A percentile compares a stretch with the other conserved stretches of the same genome.
phyloP scores from a whole-genome alignment of 2,797 vertebrate species.

The Agapornis canus region DNA sequence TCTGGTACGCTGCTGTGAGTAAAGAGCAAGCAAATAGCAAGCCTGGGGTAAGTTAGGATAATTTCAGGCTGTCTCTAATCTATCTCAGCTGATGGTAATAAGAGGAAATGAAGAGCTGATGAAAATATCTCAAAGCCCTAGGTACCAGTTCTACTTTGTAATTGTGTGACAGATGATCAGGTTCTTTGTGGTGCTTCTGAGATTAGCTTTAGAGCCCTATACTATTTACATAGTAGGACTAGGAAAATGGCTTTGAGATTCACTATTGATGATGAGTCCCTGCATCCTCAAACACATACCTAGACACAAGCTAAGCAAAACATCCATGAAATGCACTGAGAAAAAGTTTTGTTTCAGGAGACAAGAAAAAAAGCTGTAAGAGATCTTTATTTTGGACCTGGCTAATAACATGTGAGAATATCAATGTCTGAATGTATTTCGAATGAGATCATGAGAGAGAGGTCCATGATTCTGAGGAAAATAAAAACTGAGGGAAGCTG shows the following conservation, averaged over 20 bases:
- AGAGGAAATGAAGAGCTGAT: background rate
- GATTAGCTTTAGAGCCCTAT: background rate
- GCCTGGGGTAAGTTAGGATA: background rate
- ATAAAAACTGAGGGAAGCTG: conserved; percentile 8
- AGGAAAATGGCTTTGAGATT: background rate
- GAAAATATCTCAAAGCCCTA: background rate
- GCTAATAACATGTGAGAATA: conserved; percentile 13
- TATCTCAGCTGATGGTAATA: background rate
- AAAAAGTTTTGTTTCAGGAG: background rate
- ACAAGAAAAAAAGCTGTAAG: background rate
- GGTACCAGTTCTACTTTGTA: background rate
- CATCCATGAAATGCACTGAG: background rate
- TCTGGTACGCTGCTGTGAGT: fast-evolving
- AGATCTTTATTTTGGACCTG: background rate
- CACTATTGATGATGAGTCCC: background rate
- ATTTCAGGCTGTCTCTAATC: background rate
- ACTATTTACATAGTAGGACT: background rate
- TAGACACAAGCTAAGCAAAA: background rate
- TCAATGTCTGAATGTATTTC: conserved; percentile 11
- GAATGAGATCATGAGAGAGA: background rate
- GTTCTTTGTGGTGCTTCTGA: background rate
- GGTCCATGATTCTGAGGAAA: background rate
- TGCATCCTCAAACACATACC: background rate
- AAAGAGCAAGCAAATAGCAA: background rate
- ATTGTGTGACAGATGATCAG: background rate